Percentiles rank a stretch among this genome's conserved stretches.
Conservation (phyloP, 2,888 invertebrate genomes). For the Drosophila neonasuta region DNA sequence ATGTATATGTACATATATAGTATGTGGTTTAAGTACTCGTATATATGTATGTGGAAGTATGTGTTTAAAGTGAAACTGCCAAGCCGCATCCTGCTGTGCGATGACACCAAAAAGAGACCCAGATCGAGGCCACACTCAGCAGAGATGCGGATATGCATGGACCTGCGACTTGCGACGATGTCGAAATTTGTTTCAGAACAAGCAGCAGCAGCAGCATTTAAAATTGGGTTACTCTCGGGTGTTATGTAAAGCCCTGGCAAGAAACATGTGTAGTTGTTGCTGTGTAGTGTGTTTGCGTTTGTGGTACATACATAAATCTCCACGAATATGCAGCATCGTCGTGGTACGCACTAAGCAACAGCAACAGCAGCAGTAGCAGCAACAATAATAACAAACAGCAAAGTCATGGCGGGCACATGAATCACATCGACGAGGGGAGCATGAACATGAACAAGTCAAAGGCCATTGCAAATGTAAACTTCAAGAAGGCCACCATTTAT, state of each 20-base stretch:
- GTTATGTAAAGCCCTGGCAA: conserved; percentile 51
- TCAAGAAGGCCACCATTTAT: conserved; percentile 49
- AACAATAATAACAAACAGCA: conserved; percentile 18
- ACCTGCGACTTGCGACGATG: conserved; percentile 7
- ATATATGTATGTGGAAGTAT: conserved; percentile 1
- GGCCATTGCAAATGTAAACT: conserved; percentile 49
- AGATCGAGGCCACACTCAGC: conserved; percentile 41
- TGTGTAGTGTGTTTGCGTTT: conserved; percentile 17
- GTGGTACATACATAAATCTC: conserved; percentile 57
- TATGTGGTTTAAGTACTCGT: neutral
- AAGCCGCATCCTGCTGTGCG: conserved; percentile 36
- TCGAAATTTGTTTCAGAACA: conserved; percentile 66
- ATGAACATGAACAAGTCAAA: conserved; percentile 40
- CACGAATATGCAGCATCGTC: conserved; percentile 56
- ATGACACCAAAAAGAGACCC: conserved; percentile 26
- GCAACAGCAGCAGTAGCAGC: neutral
- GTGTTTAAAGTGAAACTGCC: conserved; percentile 7
- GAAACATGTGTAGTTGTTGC: conserved; percentile 41
- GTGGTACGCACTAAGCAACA: conserved; percentile 51
- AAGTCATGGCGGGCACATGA: conserved; percentile 47
- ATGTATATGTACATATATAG: neutral
- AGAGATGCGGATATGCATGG: conserved; percentile 36
- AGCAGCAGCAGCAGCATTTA: conserved; percentile 31
- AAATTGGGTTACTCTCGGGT: conserved; percentile 70
- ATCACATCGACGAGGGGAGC: conserved; percentile 33